A percentile compares a stretch with the other conserved stretches of the same genome.
Evolutionary conservation across 53 echinoderm and acorn worm species (phyloP).

Genomic region (Arbacia lixula): DNA sequence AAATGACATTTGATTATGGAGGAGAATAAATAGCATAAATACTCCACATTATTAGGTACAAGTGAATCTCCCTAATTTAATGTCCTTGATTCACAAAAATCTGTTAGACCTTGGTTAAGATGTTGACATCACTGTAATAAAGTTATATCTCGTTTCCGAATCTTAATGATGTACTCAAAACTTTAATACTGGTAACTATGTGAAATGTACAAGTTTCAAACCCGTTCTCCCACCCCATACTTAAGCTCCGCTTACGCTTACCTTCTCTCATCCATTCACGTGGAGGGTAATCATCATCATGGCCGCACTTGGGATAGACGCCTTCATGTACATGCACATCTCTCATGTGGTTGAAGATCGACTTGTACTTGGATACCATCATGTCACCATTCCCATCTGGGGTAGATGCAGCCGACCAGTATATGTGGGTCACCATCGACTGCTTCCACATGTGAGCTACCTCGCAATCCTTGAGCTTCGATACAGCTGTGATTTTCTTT

Average conservation of each 20-base stretch:
- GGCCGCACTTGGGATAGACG: conserved; percentile 28
- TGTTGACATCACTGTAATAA: too few relatives aligned
- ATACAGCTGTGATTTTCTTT: conserved; percentile 23
- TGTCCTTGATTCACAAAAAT: neutral
- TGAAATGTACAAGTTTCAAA: neutral
- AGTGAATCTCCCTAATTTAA: conserved; percentile 2
- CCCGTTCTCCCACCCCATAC: neutral
- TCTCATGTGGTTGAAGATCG: conserved; percentile 49
- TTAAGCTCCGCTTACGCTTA: neutral
- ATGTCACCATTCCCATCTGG: conserved; percentile 60
- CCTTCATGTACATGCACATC: conserved; percentile 53
- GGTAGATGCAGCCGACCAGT: conserved; percentile 69
- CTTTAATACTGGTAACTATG: neutral
- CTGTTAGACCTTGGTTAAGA: neutral
- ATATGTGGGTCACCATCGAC: conserved; percentile 61
- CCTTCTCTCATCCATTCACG: conserved; percentile 45
- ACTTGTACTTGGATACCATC: conserved; percentile 60
- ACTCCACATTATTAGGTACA: neutral
- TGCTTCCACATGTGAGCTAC: conserved; percentile 26
- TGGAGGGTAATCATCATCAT: conserved; percentile 9
- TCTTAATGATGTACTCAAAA: neutral
- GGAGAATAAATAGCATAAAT: neutral
- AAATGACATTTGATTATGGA: neutral
- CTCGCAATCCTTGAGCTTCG: conserved; percentile 12
- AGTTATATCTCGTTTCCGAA: too few relatives aligned